phyloP scores from a whole-genome alignment of 2,888 invertebrate genomes.

The Hypolimnas misippus region DNA sequence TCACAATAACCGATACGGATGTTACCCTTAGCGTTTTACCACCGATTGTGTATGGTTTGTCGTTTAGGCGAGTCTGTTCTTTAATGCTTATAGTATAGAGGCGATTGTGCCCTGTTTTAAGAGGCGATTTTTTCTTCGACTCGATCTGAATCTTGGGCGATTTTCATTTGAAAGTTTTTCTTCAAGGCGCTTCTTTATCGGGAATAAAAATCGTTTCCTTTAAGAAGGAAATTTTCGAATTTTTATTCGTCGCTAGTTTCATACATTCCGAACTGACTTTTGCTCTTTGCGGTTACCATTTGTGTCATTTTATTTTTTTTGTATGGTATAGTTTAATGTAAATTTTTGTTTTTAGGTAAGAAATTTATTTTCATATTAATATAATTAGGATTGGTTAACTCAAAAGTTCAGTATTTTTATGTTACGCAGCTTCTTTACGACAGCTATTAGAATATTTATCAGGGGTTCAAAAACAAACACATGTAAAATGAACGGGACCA shows the following conservation, averaged over 20 bases:
- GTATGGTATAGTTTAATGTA: constrained; percentile 12
- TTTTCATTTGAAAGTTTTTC: constrained; percentile 33
- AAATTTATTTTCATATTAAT: constrained; percentile 18
- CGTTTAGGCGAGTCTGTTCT: constrained; percentile 25
- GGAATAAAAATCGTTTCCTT: constrained; percentile 36
- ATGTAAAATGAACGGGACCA: neutral
- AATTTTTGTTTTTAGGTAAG: constrained; percentile 3
- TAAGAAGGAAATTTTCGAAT: constrained; percentile 24
- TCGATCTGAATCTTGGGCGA: constrained; percentile 34
- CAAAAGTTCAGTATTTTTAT: constrained; percentile 3
- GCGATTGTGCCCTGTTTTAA: constrained; percentile 13
- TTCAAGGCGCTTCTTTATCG: constrained; percentile 17
- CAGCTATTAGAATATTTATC: neutral
- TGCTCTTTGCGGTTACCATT: constrained; percentile 32
- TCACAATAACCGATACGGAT: constrained; percentile 22
- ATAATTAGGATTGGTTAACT: constrained; percentile 9
- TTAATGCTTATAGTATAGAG: constrained; percentile 15
- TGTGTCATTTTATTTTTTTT: constrained; percentile 28
- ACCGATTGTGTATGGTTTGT: constrained; percentile 33
- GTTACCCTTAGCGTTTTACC: constrained; percentile 36
- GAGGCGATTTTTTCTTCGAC: constrained; percentile 30
- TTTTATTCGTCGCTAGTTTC: constrained; percentile 30
- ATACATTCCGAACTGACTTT: constrained; percentile 24
- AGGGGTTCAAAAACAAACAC: too few species aligned
- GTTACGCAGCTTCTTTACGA: neutral